Evolutionary conservation across 2,888 invertebrate species (phyloP).

Genomic region (Rotaria sp.): DNA sequence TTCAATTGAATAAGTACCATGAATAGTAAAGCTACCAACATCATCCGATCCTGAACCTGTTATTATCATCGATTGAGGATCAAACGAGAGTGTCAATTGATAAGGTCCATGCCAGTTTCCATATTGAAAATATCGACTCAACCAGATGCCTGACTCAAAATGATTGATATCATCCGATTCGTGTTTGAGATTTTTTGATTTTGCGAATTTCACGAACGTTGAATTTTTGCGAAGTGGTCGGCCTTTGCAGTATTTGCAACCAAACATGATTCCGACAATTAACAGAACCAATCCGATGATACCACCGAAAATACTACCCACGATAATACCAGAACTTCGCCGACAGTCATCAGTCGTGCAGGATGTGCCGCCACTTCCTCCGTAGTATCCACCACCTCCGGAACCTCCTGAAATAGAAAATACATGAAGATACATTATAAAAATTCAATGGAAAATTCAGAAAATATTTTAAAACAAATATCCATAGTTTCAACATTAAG

Average conservation of each 20-base stretch:
- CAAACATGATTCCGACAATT: not conserved
- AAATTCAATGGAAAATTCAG: rapidly evolving
- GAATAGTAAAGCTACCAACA: not conserved
- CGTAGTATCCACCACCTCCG: too few species aligned
- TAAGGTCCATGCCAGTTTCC: not conserved
- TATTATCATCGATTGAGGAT: not conserved
- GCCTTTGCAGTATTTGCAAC: not conserved
- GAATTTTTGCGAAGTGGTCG: not conserved
- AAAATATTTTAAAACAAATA: too few species aligned
- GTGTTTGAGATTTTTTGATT: not conserved
- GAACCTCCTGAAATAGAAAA: too few species aligned
- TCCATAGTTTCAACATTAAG: too few species aligned
- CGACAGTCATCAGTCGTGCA: not conserved
- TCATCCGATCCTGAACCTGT: not conserved
- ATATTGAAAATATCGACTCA: not conserved
- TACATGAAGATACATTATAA: too few species aligned
- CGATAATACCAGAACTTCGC: not conserved
- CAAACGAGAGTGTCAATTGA: not conserved
- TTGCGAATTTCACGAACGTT: not conserved
- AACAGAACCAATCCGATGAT: not conserved
- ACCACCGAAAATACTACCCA: not conserved
- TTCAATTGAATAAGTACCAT: not conserved
- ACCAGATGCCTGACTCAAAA: not conserved
- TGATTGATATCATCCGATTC: not conserved
- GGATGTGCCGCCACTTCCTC: too few species aligned